phyloP scores from a whole-genome alignment of 1,140 invertebrate species.

The Heliconius hewitsoni region DNA sequence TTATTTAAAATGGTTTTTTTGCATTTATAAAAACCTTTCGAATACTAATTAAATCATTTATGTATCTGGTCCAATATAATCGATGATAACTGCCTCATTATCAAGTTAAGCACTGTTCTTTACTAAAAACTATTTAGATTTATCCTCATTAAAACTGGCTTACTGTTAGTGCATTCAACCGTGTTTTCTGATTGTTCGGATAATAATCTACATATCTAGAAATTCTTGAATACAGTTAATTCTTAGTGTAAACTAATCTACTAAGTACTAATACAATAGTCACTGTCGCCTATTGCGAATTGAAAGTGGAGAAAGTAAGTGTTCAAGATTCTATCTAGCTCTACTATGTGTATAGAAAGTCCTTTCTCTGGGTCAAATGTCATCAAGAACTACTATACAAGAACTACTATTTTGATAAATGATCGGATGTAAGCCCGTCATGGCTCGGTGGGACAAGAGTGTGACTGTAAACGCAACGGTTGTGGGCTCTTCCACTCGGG shows the following conservation, averaged over 20 bases:
- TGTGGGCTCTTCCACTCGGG: too few relatives aligned
- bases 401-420: not conserved
- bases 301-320: slow-evolving; percentile 25
- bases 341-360: slow-evolving; percentile 28
- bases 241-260: slow-evolving; percentile 9
- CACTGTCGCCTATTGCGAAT: not conserved
- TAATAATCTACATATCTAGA: not conserved
- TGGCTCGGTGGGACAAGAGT: too few relatives aligned
- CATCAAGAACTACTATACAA: not conserved
- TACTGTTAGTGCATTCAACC: slow-evolving; percentile 27
- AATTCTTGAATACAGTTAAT: not conserved
- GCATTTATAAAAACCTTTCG: not conserved
- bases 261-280: slow-evolving; percentile 8
- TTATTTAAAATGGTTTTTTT: not conserved
- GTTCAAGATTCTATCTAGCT: slow-evolving; percentile 21
- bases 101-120: not conserved
- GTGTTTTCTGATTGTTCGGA: slow-evolving; percentile 11
- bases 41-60: not conserved
- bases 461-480: too few relatives aligned
- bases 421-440: not conserved
- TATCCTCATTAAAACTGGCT: slow-evolving; percentile 35
- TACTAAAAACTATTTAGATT: slow-evolving; percentile 11
- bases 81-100: not conserved
- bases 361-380: slow-evolving; percentile 6
- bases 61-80: not conserved